Base-by-base conservation (phyloP, 2,113 vertebrate species). In the Spermophilus dauricus region DNA sequence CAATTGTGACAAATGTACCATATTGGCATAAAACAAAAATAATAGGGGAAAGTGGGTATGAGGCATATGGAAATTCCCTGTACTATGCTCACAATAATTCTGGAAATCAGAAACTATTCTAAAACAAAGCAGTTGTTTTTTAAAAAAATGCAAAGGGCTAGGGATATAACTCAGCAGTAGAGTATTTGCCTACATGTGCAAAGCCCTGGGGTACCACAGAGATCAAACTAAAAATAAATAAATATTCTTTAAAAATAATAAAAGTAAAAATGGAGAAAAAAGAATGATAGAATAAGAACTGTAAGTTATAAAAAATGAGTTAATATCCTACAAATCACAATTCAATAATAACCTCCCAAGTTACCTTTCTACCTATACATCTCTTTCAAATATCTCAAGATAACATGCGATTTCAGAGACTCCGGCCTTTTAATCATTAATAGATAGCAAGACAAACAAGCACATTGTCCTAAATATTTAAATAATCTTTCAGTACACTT, bases 401-500 rank as follows among this genome's bases (percentile, higher is more conserved):
- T 58, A 91, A 24, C 72, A 61, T 26, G 32, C 10, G 53, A 84
- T 34, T 34, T 34, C 45, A 17, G 14, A 93, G 86, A 93, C 65
- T 32, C 26, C 11, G 63, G 51, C 63, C 88, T 51, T 86, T 93
- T 86, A 81, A 30, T 87, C 85, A 69, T 78, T 78, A 84, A 95
- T 34, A 70, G 56, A 89, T 0, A 28, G 8, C 81, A 96, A 94
- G 56, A 92, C 63, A 84, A 95, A 73, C 63, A 89, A 63, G 32
- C 42, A 24, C 24, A 26, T 80, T 80, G 51, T 63, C 51, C 77
- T 69, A 91, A 87, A 76, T 87, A 87, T 45, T 84, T 95, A 84
- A 83, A 56, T 84, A 76, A 84, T 78, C 42, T 84, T 73, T 2
- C 0, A 4, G 24, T 10, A 28, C 48, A 28, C 56, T 13, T 65